Base-by-base conservation (phyloP, 92 coral and sea anemone species). In the Siderastrea radians region DNA sequence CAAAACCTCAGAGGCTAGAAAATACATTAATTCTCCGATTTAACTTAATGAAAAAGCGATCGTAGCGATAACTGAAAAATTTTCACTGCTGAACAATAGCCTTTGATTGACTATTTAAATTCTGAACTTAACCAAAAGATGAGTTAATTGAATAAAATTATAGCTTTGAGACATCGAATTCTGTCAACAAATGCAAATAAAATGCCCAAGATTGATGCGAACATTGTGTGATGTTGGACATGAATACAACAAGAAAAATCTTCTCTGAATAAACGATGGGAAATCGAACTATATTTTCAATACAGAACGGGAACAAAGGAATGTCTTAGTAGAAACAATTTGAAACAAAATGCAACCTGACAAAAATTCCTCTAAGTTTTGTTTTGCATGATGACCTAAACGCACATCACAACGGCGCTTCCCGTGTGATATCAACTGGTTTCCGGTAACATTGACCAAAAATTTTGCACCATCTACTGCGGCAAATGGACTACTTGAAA, bases 141-240 rank as follows among this genome's bases (percentile, higher is more conserved):
- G 2, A 59, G 68, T 82, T 69, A 68, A 69, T 82, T 82, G 60
- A 82, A 82, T 68, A 26, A 82, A 82, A 69, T 82, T 57, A 68
- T 8, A 68, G 57, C 48, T 54, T 81, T 71, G 64, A 38, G 70
- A 68, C 86, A 69, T 69, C 26, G 68, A 58, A n/a, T 26, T 50
- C 75, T 82, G 86, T 82, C 86, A 82, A 70, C 85, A 68, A 82
- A 54, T 58, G 64, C 78, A 68, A 82, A 82, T 82, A 65, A 52
- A 9, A 78, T 47, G 68, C 53, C 70, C 26, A 19, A 53, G 68
- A 68, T 15, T 62, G 38, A 11, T 58, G 49, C 16, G 12, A 45
- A 43, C 52, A 62, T 50, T 79, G 84, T 79, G 74, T 38, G 73
- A 64, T 52, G 70, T 15, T 78, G 65, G n/a, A 48, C 47, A 63